Percentiles rank a stretch among this genome's conserved stretches.
Conservation (phyloP, 1,140 invertebrate species). For the Patella vulgata region DNA sequence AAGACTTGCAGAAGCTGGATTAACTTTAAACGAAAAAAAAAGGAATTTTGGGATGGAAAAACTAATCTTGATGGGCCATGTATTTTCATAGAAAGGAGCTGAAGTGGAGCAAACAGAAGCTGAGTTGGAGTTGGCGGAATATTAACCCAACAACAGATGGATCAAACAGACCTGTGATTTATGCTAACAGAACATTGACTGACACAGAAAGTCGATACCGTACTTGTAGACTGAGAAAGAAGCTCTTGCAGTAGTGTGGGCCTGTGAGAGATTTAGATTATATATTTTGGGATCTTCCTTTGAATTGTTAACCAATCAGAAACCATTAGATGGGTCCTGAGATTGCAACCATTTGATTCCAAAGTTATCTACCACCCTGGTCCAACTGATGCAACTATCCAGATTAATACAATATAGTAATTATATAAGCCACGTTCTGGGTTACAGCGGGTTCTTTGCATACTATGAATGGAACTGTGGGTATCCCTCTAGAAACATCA, state of each 20-base stretch:
- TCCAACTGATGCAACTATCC: no score
- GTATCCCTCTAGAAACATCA: no score
- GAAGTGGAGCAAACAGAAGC: no score
- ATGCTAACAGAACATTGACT: constrained; percentile 33
- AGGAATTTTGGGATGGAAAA: constrained; percentile 34
- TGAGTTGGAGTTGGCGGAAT: no score
- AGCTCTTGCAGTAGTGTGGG: constrained; percentile 62
- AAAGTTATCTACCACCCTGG: constrained; percentile 26
- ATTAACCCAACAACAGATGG: constrained; percentile 18
- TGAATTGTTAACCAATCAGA: constrained; percentile 61
- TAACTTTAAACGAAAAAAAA: constrained; percentile 35
- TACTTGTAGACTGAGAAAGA: constrained; percentile 67
- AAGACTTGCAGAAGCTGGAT: constrained; percentile 17
- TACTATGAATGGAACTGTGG: no score
- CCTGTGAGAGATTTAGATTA: constrained; percentile 63
- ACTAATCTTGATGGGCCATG: constrained; percentile 42
- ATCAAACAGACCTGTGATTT: constrained; percentile 31
- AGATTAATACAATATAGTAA: no score
- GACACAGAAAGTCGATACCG: constrained; percentile 50
- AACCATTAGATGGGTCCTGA: constrained; percentile 47
- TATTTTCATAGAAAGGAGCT: no score
- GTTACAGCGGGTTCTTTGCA: no score
- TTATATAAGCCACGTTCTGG: no score
- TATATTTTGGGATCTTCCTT: constrained; percentile 66
- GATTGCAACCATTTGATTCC: constrained; percentile 34